Base-by-base conservation (phyloP, 2,888 invertebrate genomes). In the Pomacea canaliculata region DNA sequence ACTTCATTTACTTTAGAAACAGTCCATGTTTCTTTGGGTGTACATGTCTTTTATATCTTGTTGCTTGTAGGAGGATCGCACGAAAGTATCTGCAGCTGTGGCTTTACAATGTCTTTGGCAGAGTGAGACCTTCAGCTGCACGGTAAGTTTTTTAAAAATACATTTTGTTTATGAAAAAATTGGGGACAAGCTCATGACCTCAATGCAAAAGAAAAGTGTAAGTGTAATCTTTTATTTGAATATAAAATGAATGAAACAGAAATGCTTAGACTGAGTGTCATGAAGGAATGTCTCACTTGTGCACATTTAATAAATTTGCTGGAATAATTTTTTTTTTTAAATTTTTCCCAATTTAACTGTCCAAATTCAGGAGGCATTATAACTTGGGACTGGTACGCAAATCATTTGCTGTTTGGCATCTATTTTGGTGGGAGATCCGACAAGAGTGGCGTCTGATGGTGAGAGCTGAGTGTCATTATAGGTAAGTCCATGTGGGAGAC, bases 361-460 rank as follows among this genome's bases (percentile, higher is more conserved):
- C 51, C 51, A 56, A 56, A 56, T 56, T 13, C 51, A 56, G 89
- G 67, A 70, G 59, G 3, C 88, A 88, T 71, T 86, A 87, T 75
- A 73, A 82, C 27, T 76, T 65, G 16, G 73, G 72, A 10, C 37
- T 88, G 48, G 49, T 85, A 80, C 76, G 74, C 48, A 73, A 76
- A 46, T 81, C 80, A 12, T 89, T 87, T 77, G 71, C 70, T n/a
- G 84, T 79, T n/a, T 89, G 89, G 89, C 79, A 88, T 73, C 81
- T 83, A 10, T 80, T 84, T 76, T 89, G 89, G 88, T 90, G 90
- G 90, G 84, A 83, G 59, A 77, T 85, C 12, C 76, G 87, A 23
- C 86, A 85, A 70, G 90, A 90, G 80, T 90, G 89, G 90, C 78
- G 89, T 23, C 85, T 90, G 8, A 80, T 81, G 62, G 84, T 90